Base-by-base conservation (phyloP, 2,797 vertebrate species). In the Antennarius maculatus region DNA sequence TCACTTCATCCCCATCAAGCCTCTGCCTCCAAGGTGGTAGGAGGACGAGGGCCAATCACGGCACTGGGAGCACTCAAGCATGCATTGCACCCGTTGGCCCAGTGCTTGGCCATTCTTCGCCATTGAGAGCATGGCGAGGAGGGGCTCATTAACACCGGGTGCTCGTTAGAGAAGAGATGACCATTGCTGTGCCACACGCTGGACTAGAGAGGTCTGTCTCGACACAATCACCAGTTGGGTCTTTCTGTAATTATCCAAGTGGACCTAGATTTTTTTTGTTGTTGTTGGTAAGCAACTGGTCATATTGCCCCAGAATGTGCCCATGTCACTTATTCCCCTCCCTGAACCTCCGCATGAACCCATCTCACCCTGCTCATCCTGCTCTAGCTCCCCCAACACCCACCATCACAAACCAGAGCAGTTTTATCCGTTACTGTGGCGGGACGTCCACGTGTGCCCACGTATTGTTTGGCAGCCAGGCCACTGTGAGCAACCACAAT, bases 401-500 rank as follows among this genome's bases (percentile, higher is more conserved):
- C 80, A 48, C 55, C 57, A 29, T 59, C 17, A 61, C 49, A 79
- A 77, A 81, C 60, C 80, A 81, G 69, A 88, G 82, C 95, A 94
- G 94, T 96, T 97, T 97, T 95, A 96, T 95, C 95, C 96, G 95
- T 98, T 98, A 95, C 94, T 93, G 89, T 94, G 94, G 95, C 91
- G 94, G 95, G 95, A 92, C 93, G 95, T 95, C 94, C 92, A 94
- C 91, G 86, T 95, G 95, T 95, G 93, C 92, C 90, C 88, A 84
- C 89, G 91, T 93, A 96, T 99, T 99, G 97, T 99, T 95, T 93
- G 70, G 70, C 79, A 88, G 84, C 94, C 89, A 95, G 95, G 93
- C 91, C 85, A 88, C 92, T 92, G 92, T 98, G 96, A 98, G 92
- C 96, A 98, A 97, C 95, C 95, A 99, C 97, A 99, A 98, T 95